Evolutionary conservation across 2,888 invertebrate species (phyloP).

Genomic region (Microctonus aethiopoides): DNA sequence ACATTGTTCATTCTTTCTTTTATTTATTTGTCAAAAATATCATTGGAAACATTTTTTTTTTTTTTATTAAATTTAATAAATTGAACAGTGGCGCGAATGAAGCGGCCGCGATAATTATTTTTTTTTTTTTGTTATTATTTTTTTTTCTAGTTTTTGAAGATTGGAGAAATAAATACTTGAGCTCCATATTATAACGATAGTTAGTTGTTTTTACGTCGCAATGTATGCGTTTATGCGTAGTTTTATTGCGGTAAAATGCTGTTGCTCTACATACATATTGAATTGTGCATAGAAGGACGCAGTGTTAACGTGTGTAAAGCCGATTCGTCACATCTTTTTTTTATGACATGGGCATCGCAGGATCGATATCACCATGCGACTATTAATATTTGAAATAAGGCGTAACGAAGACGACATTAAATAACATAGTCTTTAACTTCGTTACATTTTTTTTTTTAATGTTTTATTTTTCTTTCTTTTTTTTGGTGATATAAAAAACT

Average conservation of each 20-base stretch:
- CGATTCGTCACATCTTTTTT: slow-evolving; percentile 48
- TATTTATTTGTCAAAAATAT: too few species aligned
- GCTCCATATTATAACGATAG: too few species aligned
- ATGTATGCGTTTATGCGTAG: not conserved
- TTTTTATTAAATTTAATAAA: too few species aligned
- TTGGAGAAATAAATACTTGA: too few species aligned
- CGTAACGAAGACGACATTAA: slow-evolving; percentile 12
- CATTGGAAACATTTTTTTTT: too few species aligned
- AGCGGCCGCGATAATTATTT: too few species aligned
- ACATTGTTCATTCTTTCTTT: too few species aligned
- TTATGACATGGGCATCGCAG: slow-evolving; percentile 34
- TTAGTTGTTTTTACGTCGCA: too few species aligned
- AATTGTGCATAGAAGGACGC: slow-evolving; percentile 14
- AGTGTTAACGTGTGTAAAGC: slow-evolving; percentile 50
- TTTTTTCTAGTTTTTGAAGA: too few species aligned
- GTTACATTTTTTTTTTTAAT: slow-evolving; percentile 7
- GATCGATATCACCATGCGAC: slow-evolving; percentile 51
- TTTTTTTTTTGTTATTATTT: too few species aligned
- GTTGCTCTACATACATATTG: slow-evolving; percentile 22
- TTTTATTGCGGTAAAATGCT: not conserved
- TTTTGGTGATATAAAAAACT: too few species aligned
- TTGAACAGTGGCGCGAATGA: too few species aligned
- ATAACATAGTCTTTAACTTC: slow-evolving; percentile 44
- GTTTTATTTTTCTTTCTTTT: not conserved
- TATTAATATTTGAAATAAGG: slow-evolving; percentile 16